Evolutionary conservation across 2,797 vertebrate species (phyloP).

Genomic region (Spea hammondii): DNA sequence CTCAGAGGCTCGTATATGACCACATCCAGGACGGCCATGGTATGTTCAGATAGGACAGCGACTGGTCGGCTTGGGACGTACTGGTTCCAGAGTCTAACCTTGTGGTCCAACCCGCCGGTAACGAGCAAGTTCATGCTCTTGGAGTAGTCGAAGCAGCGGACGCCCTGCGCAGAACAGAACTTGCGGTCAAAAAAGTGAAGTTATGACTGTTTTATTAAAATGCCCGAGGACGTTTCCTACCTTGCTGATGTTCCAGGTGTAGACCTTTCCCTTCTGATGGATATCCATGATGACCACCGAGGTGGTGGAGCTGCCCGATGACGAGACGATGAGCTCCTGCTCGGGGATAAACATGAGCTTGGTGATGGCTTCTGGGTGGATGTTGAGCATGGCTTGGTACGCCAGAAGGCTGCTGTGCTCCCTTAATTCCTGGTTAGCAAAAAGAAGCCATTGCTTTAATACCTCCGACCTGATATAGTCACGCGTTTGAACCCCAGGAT

Average conservation of each 20-base stretch:
- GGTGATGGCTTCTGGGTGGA: conserved; percentile 59
- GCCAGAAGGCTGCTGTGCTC: conserved; percentile 57
- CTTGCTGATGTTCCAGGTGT: conserved; percentile 61
- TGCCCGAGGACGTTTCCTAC: conserved; percentile 18
- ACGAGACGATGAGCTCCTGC: conserved; percentile 55
- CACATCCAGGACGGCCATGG: conserved; percentile 56
- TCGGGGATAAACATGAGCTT: conserved; percentile 56
- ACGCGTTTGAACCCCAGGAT: too few relatives aligned
- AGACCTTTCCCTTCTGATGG: conserved; percentile 53
- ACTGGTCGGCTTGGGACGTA: conserved; percentile 54
- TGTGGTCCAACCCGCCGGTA: conserved; percentile 55
- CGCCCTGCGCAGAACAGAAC: conserved; percentile 23
- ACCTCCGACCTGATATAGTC: too few relatives aligned
- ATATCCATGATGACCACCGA: conserved; percentile 60
- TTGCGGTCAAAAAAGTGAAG: neutral
- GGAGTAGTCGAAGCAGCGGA: conserved; percentile 59
- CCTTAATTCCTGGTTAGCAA: conserved; percentile 52
- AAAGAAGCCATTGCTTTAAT: neutral
- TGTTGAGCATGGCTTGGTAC: conserved; percentile 48
- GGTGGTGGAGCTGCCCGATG: conserved; percentile 57
- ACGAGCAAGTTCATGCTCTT: conserved; percentile 57
- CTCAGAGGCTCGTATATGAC: conserved; percentile 54
- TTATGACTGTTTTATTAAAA: neutral
- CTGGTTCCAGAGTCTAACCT: conserved; percentile 59
- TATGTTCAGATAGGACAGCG: conserved; percentile 58